Conservation (phyloP, 2,113 vertebrate species). For the Prochilodus magdalenae region DNA sequence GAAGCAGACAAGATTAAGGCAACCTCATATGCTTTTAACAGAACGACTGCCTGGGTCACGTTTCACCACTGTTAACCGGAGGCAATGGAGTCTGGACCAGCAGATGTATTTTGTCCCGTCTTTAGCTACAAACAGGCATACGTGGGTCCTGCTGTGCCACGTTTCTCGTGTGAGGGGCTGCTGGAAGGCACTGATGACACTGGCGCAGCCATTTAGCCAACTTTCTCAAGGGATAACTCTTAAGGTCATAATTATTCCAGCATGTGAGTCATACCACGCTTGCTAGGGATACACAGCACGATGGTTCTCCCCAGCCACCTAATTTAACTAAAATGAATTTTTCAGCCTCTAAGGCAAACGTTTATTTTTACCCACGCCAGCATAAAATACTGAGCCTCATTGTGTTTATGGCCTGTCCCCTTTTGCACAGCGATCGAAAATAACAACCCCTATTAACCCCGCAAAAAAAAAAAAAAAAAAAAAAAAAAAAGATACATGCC, state of each 20-base stretch:
- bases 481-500: no score
- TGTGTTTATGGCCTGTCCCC: background rate
- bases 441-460: no score
- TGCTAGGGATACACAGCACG: background rate
- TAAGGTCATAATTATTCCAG: constrained; percentile 27
- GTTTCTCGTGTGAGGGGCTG: background rate
- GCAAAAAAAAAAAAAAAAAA: no score
- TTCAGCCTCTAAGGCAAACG: background rate
- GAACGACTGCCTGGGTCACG: background rate
- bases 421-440: no score
- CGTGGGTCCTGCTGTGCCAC: constrained; percentile 3
- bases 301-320: background rate
- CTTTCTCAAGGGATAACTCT: constrained; percentile 22
- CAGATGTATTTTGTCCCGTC: background rate
- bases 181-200: background rate
- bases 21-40: constrained; percentile 17
- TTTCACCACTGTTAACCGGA: constrained; percentile 16
- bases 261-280: background rate
- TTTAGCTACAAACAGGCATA: constrained; percentile 23
- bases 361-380: background rate
- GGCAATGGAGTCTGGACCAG: background rate
- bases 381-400: background rate
- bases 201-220: background rate
- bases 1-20: background rate
- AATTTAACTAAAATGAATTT: background rate